Percentiles rank a stretch among this genome's conserved stretches.
These are phyloP conservation scores for Halesus radiatus DNA, from an alignment of 1,140 invertebrate species.

Conservation along the genomic window DNA sequence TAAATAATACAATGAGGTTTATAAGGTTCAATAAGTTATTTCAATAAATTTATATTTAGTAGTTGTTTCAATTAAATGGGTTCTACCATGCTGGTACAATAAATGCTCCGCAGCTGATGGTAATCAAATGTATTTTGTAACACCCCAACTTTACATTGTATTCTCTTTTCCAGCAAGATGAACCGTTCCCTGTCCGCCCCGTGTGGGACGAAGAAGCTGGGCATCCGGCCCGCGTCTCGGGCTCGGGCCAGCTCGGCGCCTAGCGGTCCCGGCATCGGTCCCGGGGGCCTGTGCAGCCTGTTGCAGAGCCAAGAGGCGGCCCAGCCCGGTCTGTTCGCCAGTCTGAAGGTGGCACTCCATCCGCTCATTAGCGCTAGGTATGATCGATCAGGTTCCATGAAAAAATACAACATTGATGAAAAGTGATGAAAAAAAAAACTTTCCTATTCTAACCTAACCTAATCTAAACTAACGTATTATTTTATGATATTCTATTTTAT, in stretches of 20 bases:
- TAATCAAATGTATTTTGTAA: too few species aligned
- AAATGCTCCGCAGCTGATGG: too few species aligned
- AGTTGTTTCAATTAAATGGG: too few species aligned
- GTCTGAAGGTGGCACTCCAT: constrained; percentile 76
- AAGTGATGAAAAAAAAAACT: too few species aligned
- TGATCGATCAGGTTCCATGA: constrained; percentile 1
- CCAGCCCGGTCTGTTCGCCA: constrained; percentile 77
- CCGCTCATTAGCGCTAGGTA: constrained; percentile 77
- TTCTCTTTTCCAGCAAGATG: constrained; percentile 59
- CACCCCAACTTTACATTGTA: too few species aligned
- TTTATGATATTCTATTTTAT: too few species aligned
- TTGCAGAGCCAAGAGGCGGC: constrained; percentile 77
- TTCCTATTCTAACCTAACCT: too few species aligned
- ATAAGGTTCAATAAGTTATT: too few species aligned
- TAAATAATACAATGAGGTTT: too few species aligned
- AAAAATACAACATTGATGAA: not conserved
- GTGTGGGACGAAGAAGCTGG: constrained; percentile 50
- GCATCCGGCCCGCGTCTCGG: constrained; percentile 17
- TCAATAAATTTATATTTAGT: too few species aligned
- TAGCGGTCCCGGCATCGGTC: constrained; percentile 22
- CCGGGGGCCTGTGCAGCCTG: constrained; percentile 59
- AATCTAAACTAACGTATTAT: not conserved
- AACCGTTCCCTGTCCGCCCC: constrained; percentile 62
- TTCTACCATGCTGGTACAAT: too few species aligned
- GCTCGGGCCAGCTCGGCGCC: constrained; percentile 59